These are phyloP conservation scores for Nymphicus hollandicus DNA, from an alignment of 2,113 vertebrate genomes.

Conservation along the genomic window DNA sequence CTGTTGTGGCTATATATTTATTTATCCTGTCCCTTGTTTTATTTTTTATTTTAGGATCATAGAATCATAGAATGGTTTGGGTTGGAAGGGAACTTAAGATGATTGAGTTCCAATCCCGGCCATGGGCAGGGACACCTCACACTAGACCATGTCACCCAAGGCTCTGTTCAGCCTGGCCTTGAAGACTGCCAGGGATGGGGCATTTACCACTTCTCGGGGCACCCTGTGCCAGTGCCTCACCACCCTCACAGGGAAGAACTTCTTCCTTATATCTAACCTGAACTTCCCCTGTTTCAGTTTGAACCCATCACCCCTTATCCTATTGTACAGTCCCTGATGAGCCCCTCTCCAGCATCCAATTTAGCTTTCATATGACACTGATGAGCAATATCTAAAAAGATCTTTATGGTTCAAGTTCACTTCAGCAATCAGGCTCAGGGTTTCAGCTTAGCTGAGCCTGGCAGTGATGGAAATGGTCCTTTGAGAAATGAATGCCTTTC, in stretches of 20 bases:
- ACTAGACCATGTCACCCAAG: not conserved
- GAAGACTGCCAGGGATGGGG: not conserved
- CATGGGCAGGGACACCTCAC: not conserved
- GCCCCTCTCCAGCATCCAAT: not conserved
- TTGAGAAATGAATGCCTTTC: constrained; percentile 5
- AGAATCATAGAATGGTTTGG: not conserved
- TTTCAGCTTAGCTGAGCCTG: not conserved
- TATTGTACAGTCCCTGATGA: not conserved
- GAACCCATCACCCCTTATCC: not conserved
- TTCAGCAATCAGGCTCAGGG: not conserved
- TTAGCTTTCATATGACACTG: not conserved
- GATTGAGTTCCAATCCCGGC: not conserved
- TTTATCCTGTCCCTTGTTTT: not conserved
- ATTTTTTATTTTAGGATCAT: not conserved
- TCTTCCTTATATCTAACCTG: not conserved
- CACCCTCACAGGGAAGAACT: not conserved
- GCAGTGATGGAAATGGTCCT: not conserved
- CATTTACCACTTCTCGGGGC: not conserved
- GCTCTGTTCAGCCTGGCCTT: not conserved
- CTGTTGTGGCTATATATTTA: not conserved
- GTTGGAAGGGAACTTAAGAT: not conserved
- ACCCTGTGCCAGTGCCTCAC: not conserved
- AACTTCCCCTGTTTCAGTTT: not conserved
- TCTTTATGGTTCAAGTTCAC: not conserved
- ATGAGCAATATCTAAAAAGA: not conserved